These are phyloP conservation scores for Lytechinus variegatus DNA, from an alignment of 35 echinoderm and acorn worm genomes.

Conservation along the genomic window DNA sequence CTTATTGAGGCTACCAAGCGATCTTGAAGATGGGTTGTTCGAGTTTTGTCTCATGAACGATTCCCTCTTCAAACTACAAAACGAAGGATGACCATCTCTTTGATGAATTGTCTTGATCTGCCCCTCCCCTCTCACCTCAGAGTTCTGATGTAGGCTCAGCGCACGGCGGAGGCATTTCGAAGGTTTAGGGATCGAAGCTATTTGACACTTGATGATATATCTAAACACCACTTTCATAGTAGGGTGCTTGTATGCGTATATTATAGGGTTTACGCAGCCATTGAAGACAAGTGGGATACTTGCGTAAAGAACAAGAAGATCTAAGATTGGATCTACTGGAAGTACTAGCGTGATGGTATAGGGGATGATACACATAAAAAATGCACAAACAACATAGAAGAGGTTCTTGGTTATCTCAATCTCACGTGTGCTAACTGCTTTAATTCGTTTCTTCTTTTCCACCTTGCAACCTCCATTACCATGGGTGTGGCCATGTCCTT, in stretches of 20 bases:
- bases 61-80: neutral
- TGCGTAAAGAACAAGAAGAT: conserved; percentile 64
- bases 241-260: conserved; percentile 82
- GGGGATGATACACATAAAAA: conserved; percentile 69
- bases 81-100: neutral
- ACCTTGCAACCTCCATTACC: neutral
- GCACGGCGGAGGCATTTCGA: conserved; percentile 56
- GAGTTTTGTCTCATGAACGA: neutral
- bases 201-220: conserved; percentile 65
- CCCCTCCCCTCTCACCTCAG: neutral
- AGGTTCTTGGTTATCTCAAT: conserved; percentile 88
- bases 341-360: conserved; percentile 65
- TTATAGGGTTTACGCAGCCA: conserved; percentile 79
- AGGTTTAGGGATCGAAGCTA: conserved; percentile 72
- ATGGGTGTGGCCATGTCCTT: neutral
- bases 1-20: neutral
- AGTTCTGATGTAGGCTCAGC: neutral
- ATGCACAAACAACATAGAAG: conserved; percentile 76
- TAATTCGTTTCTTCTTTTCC: neutral
- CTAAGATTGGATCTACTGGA: conserved; percentile 55
- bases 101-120: neutral
- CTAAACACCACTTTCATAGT: conserved; percentile 81
- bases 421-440: conserved; percentile 56
- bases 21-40: neutral
- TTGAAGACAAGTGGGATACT: conserved; percentile 65